Conservation (phyloP, 53 echinoderm and acorn worm genomes). For the Paracentrotus lividus region DNA sequence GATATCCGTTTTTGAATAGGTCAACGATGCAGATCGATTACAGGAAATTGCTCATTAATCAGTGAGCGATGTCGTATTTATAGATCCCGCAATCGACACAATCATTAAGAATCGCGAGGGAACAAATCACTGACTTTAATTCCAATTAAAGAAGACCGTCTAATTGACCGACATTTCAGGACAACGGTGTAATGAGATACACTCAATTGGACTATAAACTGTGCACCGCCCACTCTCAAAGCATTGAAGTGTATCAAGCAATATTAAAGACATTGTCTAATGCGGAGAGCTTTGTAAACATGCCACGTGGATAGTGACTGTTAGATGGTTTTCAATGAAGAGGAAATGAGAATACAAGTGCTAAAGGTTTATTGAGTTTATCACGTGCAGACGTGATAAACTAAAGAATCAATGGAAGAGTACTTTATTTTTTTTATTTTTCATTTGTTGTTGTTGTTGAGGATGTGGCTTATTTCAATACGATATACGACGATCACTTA, state of each 20-base stretch:
- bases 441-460: background rate
- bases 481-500: background rate
- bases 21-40: background rate
- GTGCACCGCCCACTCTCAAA: background rate
- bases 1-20: background rate
- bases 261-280: slow-evolving; percentile 21
- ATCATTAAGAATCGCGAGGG: background rate
- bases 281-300: background rate
- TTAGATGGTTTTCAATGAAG: background rate
- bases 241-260: background rate
- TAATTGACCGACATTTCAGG: background rate
- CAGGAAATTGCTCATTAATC: background rate
- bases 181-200: background rate
- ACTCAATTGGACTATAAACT: background rate
- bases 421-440: too few relatives aligned
- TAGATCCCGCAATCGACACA: background rate
- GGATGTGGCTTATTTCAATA: background rate
- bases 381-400: background rate
- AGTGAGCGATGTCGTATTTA: background rate
- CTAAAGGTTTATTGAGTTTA: background rate
- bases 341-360: slow-evolving; percentile 18
- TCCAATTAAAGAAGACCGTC: background rate
- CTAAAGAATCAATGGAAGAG: background rate
- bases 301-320: background rate
- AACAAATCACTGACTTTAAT: background rate